A percentile compares a stretch with the other conserved stretches of the same genome.
Evolutionary conservation across 2,888 invertebrate genomes (phyloP).

Genomic region (Cryptocephalus moraei): DNA sequence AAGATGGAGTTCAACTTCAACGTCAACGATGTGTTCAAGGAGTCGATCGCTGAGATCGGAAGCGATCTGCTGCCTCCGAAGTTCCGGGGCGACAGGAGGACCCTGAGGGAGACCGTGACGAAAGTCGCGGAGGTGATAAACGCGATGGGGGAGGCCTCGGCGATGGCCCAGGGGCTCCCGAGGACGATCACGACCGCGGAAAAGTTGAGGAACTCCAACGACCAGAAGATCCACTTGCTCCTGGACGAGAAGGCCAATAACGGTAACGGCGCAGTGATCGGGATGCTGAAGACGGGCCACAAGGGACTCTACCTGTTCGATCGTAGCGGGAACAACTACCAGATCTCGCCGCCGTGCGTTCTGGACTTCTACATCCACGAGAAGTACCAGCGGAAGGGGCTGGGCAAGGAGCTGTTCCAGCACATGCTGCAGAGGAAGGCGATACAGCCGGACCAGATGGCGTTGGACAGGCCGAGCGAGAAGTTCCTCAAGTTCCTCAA

Average conservation of each 20-base stretch:
- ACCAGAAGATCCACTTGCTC: slow-evolving; percentile 43
- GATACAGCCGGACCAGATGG: slow-evolving; percentile 60
- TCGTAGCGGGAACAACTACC: slow-evolving; percentile 56
- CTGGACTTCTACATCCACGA: slow-evolving; percentile 89
- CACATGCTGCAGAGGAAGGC: slow-evolving; percentile 50
- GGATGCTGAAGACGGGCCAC: slow-evolving; percentile 79
- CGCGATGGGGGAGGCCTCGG: slow-evolving; percentile 61
- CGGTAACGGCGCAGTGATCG: slow-evolving; percentile 62
- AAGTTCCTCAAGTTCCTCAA: slow-evolving; percentile 77
- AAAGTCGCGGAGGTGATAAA: slow-evolving; percentile 56
- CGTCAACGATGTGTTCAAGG: slow-evolving; percentile 41
- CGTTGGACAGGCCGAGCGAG: slow-evolving; percentile 87
- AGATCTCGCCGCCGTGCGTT: slow-evolving; percentile 76
- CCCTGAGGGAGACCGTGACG: slow-evolving; percentile 46
- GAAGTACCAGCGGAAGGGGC: slow-evolving; percentile 73
- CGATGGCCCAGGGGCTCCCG: slow-evolving; percentile 60
- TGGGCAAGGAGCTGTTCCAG: slow-evolving; percentile 53
- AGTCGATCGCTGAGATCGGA: slow-evolving; percentile 42
- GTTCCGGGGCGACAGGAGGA: slow-evolving; percentile 42
- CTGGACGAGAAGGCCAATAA: slow-evolving; percentile 43
- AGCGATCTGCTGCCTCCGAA: slow-evolving; percentile 44
- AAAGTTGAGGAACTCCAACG: slow-evolving; percentile 51
- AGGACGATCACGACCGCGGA: slow-evolving; percentile 65
- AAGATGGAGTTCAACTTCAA: slow-evolving; percentile 47
- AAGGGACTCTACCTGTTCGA: slow-evolving; percentile 86